A percentile compares a stretch with the other conserved stretches of the same genome.
phyloP scores from a whole-genome alignment of 2,888 invertebrate species.

The Ectemnius lituratus region DNA sequence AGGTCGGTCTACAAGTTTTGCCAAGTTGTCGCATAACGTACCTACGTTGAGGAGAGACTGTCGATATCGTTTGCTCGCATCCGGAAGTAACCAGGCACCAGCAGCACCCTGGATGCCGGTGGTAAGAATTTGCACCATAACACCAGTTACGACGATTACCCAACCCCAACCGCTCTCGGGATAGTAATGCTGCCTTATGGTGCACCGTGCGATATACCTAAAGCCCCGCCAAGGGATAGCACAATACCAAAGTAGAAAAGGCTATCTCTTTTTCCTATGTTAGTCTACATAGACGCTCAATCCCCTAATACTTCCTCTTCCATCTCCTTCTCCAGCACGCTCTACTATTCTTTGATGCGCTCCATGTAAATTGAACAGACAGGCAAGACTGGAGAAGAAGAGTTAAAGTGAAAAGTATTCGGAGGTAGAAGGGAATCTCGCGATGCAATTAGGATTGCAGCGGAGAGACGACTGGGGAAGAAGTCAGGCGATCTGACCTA shows the following conservation, averaged over 20 bases:
- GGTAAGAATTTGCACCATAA: slow-evolving; percentile 79
- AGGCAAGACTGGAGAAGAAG: too few species aligned
- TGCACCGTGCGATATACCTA: slow-evolving; percentile 64
- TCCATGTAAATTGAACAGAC: not conserved
- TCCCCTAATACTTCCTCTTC: too few species aligned
- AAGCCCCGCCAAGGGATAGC: slow-evolving; percentile 16
- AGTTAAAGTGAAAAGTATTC: too few species aligned
- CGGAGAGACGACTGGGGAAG: not conserved
- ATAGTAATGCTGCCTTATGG: slow-evolving; percentile 80
- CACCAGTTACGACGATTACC: slow-evolving; percentile 79
- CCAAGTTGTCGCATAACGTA: slow-evolving; percentile 53
- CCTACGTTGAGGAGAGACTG: slow-evolving; percentile 69
- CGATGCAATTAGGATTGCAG: slow-evolving; percentile 1
- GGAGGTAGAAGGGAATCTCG: not conserved
- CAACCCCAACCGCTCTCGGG: slow-evolving; percentile 83
- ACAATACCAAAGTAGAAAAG: slow-evolving; percentile 15
- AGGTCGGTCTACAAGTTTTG: not conserved
- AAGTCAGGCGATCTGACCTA: slow-evolving; percentile 51
- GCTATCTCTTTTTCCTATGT: not conserved
- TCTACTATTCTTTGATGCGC: not conserved
- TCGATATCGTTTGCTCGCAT: slow-evolving; percentile 68
- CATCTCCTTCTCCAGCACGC: too few species aligned
- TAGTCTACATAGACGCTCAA: not conserved
- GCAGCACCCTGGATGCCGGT: slow-evolving; percentile 79
- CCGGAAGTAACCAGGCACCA: slow-evolving; percentile 67